A percentile compares a stretch with the other conserved stretches of the same genome.
Evolutionary conservation across 1,140 invertebrate species (phyloP).

Genomic region (Scaptodrosophila lebanonensis): DNA sequence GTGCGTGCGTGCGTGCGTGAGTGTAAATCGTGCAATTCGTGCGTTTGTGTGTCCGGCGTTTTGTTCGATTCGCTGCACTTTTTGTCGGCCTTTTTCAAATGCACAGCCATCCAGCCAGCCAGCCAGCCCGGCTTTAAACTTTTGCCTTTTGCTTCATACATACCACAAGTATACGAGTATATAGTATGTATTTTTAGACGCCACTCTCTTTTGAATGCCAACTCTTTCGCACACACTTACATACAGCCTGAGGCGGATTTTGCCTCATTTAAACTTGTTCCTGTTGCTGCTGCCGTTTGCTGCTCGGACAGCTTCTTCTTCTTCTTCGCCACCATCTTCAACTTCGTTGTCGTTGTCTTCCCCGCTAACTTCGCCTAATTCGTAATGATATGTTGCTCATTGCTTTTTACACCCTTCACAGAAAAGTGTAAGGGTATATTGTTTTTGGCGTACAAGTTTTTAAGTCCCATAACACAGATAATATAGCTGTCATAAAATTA

Average conservation of each 20-base stretch:
- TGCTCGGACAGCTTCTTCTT: slow-evolving; percentile 19
- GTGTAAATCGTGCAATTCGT: no score
- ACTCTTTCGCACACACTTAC: slow-evolving; percentile 11
- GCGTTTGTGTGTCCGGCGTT: no score
- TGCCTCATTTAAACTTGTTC: slow-evolving; percentile 67
- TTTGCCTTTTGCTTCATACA: no score
- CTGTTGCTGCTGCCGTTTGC: slow-evolving; percentile 20
- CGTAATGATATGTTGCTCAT: slow-evolving; percentile 42
- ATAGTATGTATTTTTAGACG: slow-evolving; percentile 43
- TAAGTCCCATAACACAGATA: no score
- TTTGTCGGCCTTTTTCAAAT: no score
- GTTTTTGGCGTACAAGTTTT: no score
- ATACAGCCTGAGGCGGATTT: slow-evolving; percentile 50
- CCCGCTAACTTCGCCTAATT: slow-evolving; percentile 44
- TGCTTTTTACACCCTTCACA: not conserved
- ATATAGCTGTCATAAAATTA: no score
- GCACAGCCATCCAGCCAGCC: no score
- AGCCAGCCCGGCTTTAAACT: no score
- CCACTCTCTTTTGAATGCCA: slow-evolving; percentile 37
- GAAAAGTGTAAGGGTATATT: slow-evolving; percentile 10
- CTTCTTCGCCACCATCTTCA: slow-evolving; percentile 10
- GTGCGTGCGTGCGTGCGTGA: no score
- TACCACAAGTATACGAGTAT: no score
- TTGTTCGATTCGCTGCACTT: no score
- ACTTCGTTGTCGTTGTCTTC: slow-evolving; percentile 12